phyloP scores from a whole-genome alignment of 1,140 invertebrate genomes.

The Phymastichus coffea region DNA sequence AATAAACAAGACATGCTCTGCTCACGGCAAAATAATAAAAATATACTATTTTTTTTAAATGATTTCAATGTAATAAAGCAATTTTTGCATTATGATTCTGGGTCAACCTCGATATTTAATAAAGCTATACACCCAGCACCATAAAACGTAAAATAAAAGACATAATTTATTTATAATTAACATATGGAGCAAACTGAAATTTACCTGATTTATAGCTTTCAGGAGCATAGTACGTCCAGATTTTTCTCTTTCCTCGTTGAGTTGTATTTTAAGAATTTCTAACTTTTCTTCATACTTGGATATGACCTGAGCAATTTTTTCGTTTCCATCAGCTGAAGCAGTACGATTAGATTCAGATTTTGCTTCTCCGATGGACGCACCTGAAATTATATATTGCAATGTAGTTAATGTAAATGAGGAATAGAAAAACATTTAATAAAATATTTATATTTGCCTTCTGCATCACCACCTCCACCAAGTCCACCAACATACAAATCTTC shows the following conservation, averaged over 20 bases:
- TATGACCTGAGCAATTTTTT: no score
- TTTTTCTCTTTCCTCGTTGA: slow-evolving; percentile 55
- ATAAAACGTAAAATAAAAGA: slow-evolving; percentile 7
- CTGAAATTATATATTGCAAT: neutral
- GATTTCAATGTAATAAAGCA: no score
- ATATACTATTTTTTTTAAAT: no score
- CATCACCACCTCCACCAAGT: slow-evolving; percentile 15
- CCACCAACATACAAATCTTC: slow-evolving; percentile 47
- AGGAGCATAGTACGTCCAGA: slow-evolving; percentile 20
- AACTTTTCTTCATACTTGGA: slow-evolving; percentile 58
- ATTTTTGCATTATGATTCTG: no score
- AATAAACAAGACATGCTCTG: no score
- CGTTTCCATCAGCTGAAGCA: slow-evolving; percentile 17
- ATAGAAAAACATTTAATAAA: neutral
- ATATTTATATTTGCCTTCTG: neutral
- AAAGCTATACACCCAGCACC: slow-evolving; percentile 3
- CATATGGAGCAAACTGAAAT: neutral
- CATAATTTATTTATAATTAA: no score
- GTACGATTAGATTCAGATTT: neutral
- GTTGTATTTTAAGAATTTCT: slow-evolving; percentile 48
- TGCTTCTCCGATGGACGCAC: neutral
- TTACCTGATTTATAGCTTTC: slow-evolving; percentile 42
- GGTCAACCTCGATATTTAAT: no score
- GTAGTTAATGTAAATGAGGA: neutral
- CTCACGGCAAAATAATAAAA: no score